Evolutionary conservation across 2,113 vertebrate species (phyloP), one percentile per base, ranked within the genome.

Genomic region (Scolopax mira): DNA sequence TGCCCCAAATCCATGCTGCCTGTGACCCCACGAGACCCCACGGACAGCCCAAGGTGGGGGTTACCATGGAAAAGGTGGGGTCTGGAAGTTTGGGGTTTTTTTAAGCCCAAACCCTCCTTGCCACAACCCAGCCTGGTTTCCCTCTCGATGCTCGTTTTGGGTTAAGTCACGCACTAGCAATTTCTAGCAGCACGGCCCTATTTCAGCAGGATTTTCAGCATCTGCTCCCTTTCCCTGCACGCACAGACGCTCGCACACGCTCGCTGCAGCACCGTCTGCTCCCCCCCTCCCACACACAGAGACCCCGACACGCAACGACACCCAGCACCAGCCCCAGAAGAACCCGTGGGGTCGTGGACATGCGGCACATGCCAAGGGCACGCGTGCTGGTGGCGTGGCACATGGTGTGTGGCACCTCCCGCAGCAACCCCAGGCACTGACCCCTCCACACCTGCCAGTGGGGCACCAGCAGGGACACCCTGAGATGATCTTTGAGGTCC

Each of bases 261-360:
- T 35, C 25, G 9, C 82, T 52, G 64, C 93, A 51, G 75, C 54
- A 16, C 66, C 1, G 30, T 37, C 37, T 90, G 89, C 83, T 73
- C 78, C 3, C 49, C 2, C 1, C 17, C 51, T 17, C 51, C 16
- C 49, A 51, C 49, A 51, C 49, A 51, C 13, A 25, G 13, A 41
- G 39, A 41, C 72, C 10, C 49, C 17, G 2, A 10, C 44, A 9
- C 1, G 7, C 35, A 12, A 7, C 0, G 30, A 75, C 31, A 6
- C 66, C 73, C 64, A 7, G 4, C 19, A 3, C 77, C 55, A 8
- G 5, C 28, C 49, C 6, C 0, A 4, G 39, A 11, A 10, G 21
- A 28, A 19, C 2, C 5, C 21, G 27, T 4, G 1, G 3, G 19
- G 18, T 7, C 23, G 18, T 0, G 5, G 2, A 3, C 7, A 1